Base-by-base conservation (phyloP, 2,888 invertebrate species). In the Penaeus monodon region DNA sequence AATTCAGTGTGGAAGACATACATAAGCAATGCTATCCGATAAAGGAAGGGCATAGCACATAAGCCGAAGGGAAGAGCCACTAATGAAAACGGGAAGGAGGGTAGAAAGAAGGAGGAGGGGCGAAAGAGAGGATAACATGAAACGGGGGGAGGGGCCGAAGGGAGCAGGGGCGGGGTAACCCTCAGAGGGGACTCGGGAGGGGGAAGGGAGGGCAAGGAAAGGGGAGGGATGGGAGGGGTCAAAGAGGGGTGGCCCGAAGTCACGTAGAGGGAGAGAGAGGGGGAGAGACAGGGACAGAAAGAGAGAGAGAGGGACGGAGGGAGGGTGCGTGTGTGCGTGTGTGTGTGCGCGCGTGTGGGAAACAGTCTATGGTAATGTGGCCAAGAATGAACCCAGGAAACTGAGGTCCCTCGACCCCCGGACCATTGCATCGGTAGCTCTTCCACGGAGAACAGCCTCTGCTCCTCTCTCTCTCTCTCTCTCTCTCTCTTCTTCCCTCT, bases 81-180 rank as follows among this genome's bases (percentile, higher is more conserved):
- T 57, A 57, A 57, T 20, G 57, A 57, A 57, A 57, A 57, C 57
- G 57, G 57, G 57, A 57, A 20, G 57, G 17, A 57, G 57, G 17
- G 57, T 57, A 57, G 57, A 57, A 57, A 14, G 57, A 57, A 57
- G 57, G 57, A 66, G 44, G 70, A 66, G 66, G 70, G 27, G 24
- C 49, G 68, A 29, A 38, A 70, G 27, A 66, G 49, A 81, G 70
- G 68, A 57, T 38, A 66, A 65, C 29, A 70, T 38, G 68, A 63
- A 70, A 57, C 73, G 79, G 64, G 77, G 22, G 79, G 80, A 70
- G 79, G 80, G 63, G 73, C 73, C 73, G 79, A 64, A 80, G 80
- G 79, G 68, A 66, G 85, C 85, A 80, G 66, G 73, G 85, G 85
- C 85, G 85, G 79, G 85, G 80, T 63, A 49, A 63, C 24, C 73